phyloP scores from a whole-genome alignment of 2,888 invertebrate genomes.

The Eupithecia subumbrata region DNA sequence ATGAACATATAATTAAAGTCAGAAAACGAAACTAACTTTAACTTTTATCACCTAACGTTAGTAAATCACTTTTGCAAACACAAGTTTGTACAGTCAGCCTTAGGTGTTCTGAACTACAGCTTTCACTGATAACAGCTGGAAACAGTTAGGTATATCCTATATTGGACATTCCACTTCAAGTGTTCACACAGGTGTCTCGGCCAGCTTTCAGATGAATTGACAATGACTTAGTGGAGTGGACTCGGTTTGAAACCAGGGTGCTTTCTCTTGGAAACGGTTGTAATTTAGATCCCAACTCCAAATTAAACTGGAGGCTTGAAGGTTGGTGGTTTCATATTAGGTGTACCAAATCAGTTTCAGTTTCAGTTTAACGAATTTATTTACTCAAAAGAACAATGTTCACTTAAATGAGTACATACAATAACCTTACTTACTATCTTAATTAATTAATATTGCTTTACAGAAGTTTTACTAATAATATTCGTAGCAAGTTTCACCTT shows the following conservation, averaged over 20 bases:
- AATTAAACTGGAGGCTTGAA: background rate
- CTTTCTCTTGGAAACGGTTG: constrained; percentile 1
- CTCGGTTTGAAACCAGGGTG: background rate
- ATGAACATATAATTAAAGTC: background rate
- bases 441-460: too few species aligned
- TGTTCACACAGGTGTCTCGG: background rate
- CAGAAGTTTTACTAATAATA: too few species aligned
- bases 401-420: too few species aligned
- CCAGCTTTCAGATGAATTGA: background rate
- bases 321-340: background rate
- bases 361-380: too few species aligned
- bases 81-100: background rate
- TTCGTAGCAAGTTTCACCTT: too few species aligned
- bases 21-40: background rate
- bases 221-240: constrained; percentile 1
- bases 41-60: background rate
- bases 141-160: background rate
- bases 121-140: background rate
- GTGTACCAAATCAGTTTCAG: background rate
- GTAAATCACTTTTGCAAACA: background rate
- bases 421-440: too few species aligned
- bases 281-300: background rate
- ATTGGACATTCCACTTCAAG: constrained; percentile 6
- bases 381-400: too few species aligned
- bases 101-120: background rate